These are phyloP conservation scores for Hyla sarda DNA, from an alignment of 2,113 vertebrate genomes.

Conservation along the genomic window DNA sequence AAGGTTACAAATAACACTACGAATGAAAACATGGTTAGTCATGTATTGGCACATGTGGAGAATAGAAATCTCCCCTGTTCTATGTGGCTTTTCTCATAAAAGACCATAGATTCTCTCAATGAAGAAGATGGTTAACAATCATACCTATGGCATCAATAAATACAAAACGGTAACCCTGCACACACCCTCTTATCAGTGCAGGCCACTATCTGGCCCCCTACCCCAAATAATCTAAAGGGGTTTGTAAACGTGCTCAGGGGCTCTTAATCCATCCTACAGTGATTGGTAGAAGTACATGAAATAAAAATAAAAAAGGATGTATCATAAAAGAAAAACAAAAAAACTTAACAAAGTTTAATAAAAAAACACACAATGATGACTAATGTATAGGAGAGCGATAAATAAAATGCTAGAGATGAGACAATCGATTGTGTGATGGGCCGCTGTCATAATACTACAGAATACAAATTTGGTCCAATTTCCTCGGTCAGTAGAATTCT, in stretches of 20 bases:
- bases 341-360: slow-evolving; percentile 7
- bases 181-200: background rate
- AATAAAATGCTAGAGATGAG: slow-evolving; percentile 10
- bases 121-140: background rate
- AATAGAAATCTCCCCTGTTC: background rate
- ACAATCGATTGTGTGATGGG: background rate
- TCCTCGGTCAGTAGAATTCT: background rate
- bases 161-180: background rate
- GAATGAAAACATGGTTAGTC: background rate
- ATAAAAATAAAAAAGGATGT: background rate
- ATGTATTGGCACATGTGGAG: background rate
- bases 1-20: background rate
- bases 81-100: background rate
- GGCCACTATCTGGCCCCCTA: background rate
- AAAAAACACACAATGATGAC: slow-evolving; percentile 30
- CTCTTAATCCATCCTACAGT: background rate
- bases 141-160: background rate
- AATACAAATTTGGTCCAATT: background rate
- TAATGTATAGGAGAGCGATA: slow-evolving; percentile 15
- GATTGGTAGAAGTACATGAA: background rate
- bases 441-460: background rate
- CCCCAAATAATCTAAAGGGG: background rate
- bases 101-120: background rate
- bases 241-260: slow-evolving; percentile 6
- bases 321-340: slow-evolving; percentile 22